A percentile compares a stretch with the other conserved stretches of the same genome.
phyloP scores from a whole-genome alignment of 2,888 invertebrate genomes.

The Lasius platythorax region DNA sequence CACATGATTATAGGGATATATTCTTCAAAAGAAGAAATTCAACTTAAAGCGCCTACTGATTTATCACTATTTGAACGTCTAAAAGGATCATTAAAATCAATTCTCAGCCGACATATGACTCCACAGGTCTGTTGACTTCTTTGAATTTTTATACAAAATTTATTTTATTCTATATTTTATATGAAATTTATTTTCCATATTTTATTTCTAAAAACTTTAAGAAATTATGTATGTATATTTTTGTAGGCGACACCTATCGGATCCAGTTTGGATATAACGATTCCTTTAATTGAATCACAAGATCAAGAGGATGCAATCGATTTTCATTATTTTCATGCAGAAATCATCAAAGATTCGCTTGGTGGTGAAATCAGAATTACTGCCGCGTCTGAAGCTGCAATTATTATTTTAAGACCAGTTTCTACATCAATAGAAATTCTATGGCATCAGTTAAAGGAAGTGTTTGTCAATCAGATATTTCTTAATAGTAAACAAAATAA shows the following conservation, averaged over 20 bases:
- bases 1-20: constrained; percentile 74
- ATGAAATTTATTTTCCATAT: constrained; percentile 38
- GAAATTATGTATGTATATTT: constrained; percentile 66
- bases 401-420: constrained; percentile 30
- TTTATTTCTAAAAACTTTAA: constrained; percentile 33
- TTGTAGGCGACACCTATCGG: constrained; percentile 65
- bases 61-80: constrained; percentile 82
- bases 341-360: constrained; percentile 67
- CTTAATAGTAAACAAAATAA: constrained; percentile 65
- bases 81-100: constrained; percentile 82
- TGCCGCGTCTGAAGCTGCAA: constrained; percentile 35
- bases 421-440: constrained; percentile 72
- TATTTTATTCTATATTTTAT: constrained; percentile 48
- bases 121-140: constrained; percentile 80
- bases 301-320: constrained; percentile 61
- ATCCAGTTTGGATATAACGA: constrained; percentile 57
- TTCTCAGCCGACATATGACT: constrained; percentile 79
- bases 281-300: constrained; percentile 58
- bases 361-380: constrained; percentile 70
- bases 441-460: constrained; percentile 79
- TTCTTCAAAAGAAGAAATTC: constrained; percentile 78
- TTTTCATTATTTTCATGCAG: constrained; percentile 72
- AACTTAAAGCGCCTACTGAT: constrained; percentile 83
- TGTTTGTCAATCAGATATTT: constrained; percentile 79
- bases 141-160: constrained; percentile 61